Evolutionary conservation across 2,113 vertebrate species (phyloP), one percentile per base, ranked within the genome.

Genomic region (Ammodytes marinus): DNA sequence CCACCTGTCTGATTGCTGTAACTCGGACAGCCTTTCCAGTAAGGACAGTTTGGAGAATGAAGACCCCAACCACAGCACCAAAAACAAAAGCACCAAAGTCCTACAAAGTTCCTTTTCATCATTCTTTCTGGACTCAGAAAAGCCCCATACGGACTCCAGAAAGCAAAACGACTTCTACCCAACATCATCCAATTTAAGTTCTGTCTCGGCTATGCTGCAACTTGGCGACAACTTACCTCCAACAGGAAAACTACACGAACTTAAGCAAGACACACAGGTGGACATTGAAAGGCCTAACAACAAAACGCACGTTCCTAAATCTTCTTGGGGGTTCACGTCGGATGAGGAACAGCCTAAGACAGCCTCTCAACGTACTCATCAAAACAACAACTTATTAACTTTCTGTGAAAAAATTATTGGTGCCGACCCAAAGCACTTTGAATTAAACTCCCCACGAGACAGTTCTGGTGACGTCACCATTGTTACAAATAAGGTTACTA

Each of bases 1-100:
- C 88, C 88, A 94, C 86, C 85, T 95, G 83, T 92, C 94, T 77
- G 89, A 94, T 71, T 86, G 91, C 88, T 87, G 91, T 67, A 91
- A 90, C 82, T 96, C 96, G 77, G 96, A 96, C 85, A 98, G 96
- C 68, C 76, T 97, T 65, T 96, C 92, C 13, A 97, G 96, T 90
- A 87, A 95, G 86, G 98, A 99, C 91, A 99, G 97, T 84, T 95
- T 99, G 89, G 97, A 99, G 67, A 93, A 86, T 77, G 94, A 94
- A 66, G 93, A 95, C 8, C 84, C 60, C 88, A 91, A 92, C 79
- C 91, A 88, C 72, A 93, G 84, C 75, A 69, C 73, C 77, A 81
- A 85, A 60, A 37, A 78, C 27, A 27, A 2, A 27, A 93, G 84
- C 75, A 69, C 73, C 77, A 81, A 85, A 60, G 35, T 77, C 8